Evolutionary conservation across 35 echinoderm and acorn worm species (phyloP).

Genomic region (Eucidaris tribuloides): DNA sequence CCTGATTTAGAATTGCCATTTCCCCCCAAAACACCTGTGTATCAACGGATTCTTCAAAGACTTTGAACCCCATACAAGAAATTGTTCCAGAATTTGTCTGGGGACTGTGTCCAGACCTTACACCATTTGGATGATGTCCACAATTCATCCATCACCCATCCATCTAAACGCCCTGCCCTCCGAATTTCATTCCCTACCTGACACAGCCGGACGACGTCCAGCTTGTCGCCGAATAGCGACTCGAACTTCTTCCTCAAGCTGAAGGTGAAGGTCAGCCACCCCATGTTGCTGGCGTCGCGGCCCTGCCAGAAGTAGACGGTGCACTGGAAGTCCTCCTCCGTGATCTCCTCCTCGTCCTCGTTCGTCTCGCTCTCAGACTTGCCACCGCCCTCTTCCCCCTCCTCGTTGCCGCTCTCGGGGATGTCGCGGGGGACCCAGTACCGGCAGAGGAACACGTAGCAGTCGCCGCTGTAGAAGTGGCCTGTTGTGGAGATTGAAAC

Average conservation of each 20-base stretch:
- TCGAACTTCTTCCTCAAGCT: constrained; percentile 99
- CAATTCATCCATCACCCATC: too few species aligned
- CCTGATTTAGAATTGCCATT: too few species aligned
- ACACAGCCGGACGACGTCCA: constrained; percentile 88
- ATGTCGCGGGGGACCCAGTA: constrained; percentile 93
- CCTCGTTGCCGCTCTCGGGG: constrained; percentile 41
- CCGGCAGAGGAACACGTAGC: constrained; percentile 96
- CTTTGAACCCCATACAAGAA: background rate
- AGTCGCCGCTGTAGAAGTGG: constrained; percentile 93
- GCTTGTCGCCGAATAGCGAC: constrained; percentile 90
- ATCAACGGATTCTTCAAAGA: too few species aligned
- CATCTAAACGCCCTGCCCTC: too few species aligned
- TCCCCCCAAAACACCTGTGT: too few species aligned
- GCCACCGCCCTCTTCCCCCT: background rate
- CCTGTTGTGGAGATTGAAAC: constrained; percentile 36
- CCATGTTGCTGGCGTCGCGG: constrained; percentile 86
- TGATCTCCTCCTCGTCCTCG: constrained; percentile 63
- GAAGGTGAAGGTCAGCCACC: constrained; percentile 98
- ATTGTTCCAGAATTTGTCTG: background rate
- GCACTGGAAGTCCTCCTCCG: constrained; percentile 90
- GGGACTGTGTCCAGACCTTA: too few species aligned
- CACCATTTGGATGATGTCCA: too few species aligned
- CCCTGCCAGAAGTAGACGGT: constrained; percentile 98
- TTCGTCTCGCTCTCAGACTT: constrained; percentile 21
- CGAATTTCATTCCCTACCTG: constrained; percentile 62